Conservation (phyloP, 2,113 vertebrate genomes). For the Psittacara wagleri region DNA sequence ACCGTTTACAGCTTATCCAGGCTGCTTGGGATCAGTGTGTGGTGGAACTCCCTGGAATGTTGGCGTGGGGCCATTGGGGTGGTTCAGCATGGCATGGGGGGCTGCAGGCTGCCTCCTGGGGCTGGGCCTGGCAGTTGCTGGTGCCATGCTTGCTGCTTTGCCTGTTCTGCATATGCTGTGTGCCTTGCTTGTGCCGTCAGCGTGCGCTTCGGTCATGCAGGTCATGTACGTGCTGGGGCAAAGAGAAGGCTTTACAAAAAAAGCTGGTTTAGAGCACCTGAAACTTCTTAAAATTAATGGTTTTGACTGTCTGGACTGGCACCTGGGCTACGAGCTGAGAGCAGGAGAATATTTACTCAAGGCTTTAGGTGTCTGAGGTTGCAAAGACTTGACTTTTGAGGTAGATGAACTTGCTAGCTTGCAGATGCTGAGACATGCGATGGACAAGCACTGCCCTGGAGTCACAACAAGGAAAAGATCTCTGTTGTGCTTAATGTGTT, state of each 20-base stretch:
- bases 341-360: background rate
- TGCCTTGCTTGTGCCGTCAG: accelerated
- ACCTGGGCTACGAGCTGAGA: background rate
- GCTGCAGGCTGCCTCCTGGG: background rate
- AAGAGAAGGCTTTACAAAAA: background rate
- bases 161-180: accelerated
- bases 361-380: background rate
- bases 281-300: background rate
- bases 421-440: background rate
- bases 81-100: background rate
- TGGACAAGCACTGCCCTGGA: background rate
- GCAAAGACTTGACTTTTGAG: background rate
- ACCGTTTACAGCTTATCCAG: background rate
- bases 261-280: background rate
- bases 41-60: background rate
- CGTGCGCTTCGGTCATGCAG: background rate
- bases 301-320: background rate
- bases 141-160: background rate
- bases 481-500: background rate
- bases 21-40: background rate
- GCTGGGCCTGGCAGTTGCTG: background rate
- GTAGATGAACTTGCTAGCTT: background rate
- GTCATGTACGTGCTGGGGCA: background rate
- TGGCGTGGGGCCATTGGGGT: background rate
- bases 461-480: background rate